Conservation (phyloP, 2,113 vertebrate genomes). For the Oreocharis arfaki region DNA sequence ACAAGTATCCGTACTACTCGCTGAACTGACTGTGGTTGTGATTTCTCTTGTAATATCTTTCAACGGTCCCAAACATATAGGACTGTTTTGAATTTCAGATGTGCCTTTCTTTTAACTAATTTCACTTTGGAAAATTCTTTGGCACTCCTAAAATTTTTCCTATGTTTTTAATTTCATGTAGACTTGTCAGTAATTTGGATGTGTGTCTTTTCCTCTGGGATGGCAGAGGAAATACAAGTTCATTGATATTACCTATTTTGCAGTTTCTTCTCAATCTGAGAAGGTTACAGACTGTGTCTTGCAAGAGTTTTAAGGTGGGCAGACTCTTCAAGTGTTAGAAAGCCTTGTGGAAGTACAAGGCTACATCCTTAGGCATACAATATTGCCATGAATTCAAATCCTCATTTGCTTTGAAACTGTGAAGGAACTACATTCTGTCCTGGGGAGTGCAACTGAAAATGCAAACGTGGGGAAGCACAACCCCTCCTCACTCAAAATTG, state of each 20-base stretch:
- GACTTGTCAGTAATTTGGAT: neutral
- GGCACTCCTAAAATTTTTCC: neutral
- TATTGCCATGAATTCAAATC: neutral
- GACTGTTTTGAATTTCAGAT: slow-evolving; percentile 12
- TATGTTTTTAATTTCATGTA: neutral
- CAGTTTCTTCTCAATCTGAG: neutral
- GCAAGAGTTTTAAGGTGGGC: neutral
- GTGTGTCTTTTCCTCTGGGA: neutral
- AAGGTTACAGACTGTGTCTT: neutral
- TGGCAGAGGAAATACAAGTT: neutral
- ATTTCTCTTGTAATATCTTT: neutral
- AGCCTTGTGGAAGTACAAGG: neutral
- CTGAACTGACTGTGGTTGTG: neutral
- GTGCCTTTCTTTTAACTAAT: slow-evolving; percentile 13
- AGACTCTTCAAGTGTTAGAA: neutral
- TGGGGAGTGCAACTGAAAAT: neutral
- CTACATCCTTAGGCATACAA: neutral
- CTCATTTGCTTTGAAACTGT: neutral
- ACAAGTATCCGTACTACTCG: neutral
- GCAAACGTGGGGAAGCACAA: neutral
- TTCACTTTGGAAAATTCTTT: neutral
- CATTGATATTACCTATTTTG: neutral
- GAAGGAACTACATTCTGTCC: neutral
- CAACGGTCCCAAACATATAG: neutral
- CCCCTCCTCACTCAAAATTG: neutral